phyloP scores from a whole-genome alignment of 1,140 invertebrate species.

The Listronotus bonariensis region DNA sequence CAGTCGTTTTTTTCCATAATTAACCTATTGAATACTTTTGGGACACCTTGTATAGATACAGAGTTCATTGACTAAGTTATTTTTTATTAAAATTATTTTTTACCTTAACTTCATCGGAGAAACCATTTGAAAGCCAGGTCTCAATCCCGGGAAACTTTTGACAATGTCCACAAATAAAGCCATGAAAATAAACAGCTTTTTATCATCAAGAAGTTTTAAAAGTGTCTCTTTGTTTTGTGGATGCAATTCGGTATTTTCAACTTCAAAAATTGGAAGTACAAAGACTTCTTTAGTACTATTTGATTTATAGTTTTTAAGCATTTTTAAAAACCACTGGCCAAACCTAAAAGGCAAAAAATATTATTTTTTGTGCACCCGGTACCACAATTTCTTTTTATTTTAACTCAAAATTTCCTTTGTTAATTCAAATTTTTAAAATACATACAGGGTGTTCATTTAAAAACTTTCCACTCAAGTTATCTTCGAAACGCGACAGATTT shows the following conservation, averaged over 20 bases:
- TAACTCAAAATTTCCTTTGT: too few relatives aligned
- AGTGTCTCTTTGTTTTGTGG: slow-evolving; percentile 64
- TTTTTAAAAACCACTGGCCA: slow-evolving; percentile 66
- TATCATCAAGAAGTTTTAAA: slow-evolving; percentile 56
- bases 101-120: slow-evolving; percentile 56
- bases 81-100: slow-evolving; percentile 3
- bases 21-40: too few relatives aligned
- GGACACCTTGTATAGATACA: too few relatives aligned
- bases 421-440: too few relatives aligned
- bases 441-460: too few relatives aligned
- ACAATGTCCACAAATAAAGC: slow-evolving; percentile 72
- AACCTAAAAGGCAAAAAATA: slow-evolving; percentile 33
- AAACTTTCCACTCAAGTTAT: too few relatives aligned
- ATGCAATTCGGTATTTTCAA: slow-evolving; percentile 65
- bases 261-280: slow-evolving; percentile 76
- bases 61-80: slow-evolving; percentile 13
- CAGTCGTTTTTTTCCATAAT: too few relatives aligned
- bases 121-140: slow-evolving; percentile 65
- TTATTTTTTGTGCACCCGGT: too few relatives aligned
- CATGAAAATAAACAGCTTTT: slow-evolving; percentile 68
- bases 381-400: too few relatives aligned
- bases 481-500: too few relatives aligned
- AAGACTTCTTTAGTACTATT: slow-evolving; percentile 60
- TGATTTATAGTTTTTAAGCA: slow-evolving; percentile 59
- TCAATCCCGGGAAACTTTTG: slow-evolving; percentile 78